Conservation (phyloP, 1,140 invertebrate genomes). For the Drosophila bifasciata region DNA sequence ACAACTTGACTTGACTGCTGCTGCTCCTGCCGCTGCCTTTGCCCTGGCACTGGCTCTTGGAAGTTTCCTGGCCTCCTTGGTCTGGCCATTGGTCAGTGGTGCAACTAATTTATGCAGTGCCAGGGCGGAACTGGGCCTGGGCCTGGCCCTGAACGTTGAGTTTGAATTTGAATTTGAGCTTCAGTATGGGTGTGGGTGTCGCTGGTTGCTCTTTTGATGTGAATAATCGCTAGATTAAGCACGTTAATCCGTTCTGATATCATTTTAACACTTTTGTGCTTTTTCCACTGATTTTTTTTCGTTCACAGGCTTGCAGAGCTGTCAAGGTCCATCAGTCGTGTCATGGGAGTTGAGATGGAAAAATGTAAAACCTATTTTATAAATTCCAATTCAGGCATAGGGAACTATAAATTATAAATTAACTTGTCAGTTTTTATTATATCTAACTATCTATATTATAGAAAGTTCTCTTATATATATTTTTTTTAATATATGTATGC, state of each 20-base stretch:
- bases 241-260: conserved; percentile 44
- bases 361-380: no score
- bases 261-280: conserved; percentile 22
- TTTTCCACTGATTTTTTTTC: conserved; percentile 4
- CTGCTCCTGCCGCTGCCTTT: conserved; percentile 1
- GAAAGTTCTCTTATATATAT: no score
- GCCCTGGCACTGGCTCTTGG: conserved; percentile 49
- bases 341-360: no score
- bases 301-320: no score
- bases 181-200: neutral
- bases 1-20: conserved; percentile 55
- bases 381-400: no score
- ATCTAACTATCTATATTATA: no score
- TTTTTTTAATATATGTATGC: no score
- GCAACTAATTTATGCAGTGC: conserved; percentile 59
- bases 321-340: no score
- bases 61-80: conserved; percentile 25
- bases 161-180: neutral
- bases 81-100: conserved; percentile 24
- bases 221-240: conserved; percentile 45
- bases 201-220: conserved; percentile 16
- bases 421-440: no score
- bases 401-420: no score
- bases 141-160: neutral
- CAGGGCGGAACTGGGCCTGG: conserved; percentile 3